Evolutionary conservation across 2,113 vertebrate species (phyloP).

Genomic region (Scomber colias): DNA sequence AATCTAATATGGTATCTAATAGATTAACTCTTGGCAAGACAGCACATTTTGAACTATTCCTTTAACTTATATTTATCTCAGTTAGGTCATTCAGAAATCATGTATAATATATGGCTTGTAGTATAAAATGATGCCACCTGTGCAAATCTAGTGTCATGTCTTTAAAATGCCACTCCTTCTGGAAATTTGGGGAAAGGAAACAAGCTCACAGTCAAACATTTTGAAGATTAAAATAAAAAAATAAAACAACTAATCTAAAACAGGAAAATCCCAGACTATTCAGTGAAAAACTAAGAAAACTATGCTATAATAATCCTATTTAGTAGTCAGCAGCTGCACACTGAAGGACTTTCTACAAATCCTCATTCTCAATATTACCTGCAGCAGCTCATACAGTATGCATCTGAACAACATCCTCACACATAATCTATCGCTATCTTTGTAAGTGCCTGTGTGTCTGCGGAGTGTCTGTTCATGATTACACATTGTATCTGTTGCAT

Average conservation of each 20-base stretch:
- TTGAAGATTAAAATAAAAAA: not conserved
- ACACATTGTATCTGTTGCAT: conserved; percentile 49
- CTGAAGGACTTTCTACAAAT: conserved; percentile 17
- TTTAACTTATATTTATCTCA: too few relatives aligned
- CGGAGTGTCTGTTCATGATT: conserved; percentile 30
- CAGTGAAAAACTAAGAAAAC: not conserved
- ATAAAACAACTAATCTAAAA: not conserved
- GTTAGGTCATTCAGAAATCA: too few relatives aligned
- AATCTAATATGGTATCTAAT: too few relatives aligned
- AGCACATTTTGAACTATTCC: too few relatives aligned
- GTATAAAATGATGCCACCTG: too few relatives aligned
- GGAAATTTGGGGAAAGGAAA: not conserved
- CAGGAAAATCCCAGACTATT: too few relatives aligned
- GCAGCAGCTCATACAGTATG: conserved; percentile 61
- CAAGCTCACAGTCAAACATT: not conserved
- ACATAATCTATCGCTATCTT: conserved; percentile 40
- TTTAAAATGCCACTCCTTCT: too few relatives aligned
- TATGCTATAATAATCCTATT: not conserved
- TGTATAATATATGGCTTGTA: too few relatives aligned
- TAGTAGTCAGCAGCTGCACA: not conserved
- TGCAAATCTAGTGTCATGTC: not conserved
- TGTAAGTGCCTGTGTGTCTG: conserved; percentile 37
- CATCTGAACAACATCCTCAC: conserved; percentile 42
- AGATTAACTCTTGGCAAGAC: too few relatives aligned
- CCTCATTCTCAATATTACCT: conserved; percentile 32